Evolutionary conservation across 2,113 vertebrate species (phyloP).

Genomic region (Chelonoidis abingdonii): DNA sequence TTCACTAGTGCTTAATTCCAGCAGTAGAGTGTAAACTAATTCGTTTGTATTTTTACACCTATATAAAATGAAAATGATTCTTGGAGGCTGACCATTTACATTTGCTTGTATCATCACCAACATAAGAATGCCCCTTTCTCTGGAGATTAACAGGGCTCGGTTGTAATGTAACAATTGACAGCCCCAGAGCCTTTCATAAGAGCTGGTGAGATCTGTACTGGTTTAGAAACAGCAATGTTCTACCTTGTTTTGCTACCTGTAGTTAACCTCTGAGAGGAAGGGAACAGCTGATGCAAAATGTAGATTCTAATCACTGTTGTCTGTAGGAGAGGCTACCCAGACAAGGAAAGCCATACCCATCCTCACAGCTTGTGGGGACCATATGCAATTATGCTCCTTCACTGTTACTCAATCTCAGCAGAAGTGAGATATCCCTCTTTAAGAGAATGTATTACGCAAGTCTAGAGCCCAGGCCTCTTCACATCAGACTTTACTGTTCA

Average conservation of each 20-base stretch:
- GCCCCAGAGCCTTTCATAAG: neutral
- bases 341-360: neutral
- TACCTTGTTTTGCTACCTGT: neutral
- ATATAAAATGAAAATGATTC: slow-evolving; percentile 24
- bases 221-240: neutral
- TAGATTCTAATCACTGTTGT: slow-evolving; percentile 5
- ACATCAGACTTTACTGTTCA: rapidly evolving
- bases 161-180: neutral
- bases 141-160: neutral
- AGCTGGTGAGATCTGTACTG: neutral
- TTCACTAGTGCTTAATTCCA: neutral
- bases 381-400: neutral
- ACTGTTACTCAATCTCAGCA: neutral
- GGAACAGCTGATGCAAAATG: slow-evolving; percentile 22
- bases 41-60: slow-evolving; percentile 18
- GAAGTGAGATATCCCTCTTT: neutral
- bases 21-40: neutral
- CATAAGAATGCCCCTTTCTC: slow-evolving; percentile 5
- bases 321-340: slow-evolving; percentile 28
- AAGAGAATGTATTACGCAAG: neutral
- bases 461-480: neutral
- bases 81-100: slow-evolving; percentile 39
- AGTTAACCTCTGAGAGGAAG: neutral
- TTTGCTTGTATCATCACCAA: slow-evolving; percentile 39
- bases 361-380: neutral